Evolutionary conservation across 1,140 invertebrate species (phyloP), one percentile per base, ranked within the genome.

Genomic region (Pseudoatta argentina): DNA sequence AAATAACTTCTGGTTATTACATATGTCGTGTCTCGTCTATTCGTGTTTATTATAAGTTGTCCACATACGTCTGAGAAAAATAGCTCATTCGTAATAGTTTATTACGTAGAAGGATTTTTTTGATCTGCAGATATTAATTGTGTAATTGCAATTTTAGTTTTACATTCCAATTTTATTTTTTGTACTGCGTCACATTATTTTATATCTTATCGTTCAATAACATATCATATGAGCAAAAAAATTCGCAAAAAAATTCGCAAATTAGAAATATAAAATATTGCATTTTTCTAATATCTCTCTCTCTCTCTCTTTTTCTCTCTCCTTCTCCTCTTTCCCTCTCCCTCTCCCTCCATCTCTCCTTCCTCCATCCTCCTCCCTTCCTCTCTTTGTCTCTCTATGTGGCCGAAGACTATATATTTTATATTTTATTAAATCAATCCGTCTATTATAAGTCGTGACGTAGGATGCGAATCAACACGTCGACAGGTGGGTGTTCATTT

Each of bases 401-500:
- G 0, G 1, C 21, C 16, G 16, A 39, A 34, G 14, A 27, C 39
- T 72, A 59, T 21, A 24, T 53, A 48, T 71, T 71, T 81, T 39
- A 64, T 18, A 66, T 34, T 73, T 57, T 30, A 67, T 48, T 24
- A 55, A 39, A 39, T 79, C 69, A 59, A 59, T 73, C n/a, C 34
- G 5, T 61, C 18, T 82, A 83, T 51, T 30, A 39, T 39, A 48
- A 75, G 10, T 34, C 34, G 14, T 63, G 69, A 83, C 55, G 79
- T 75, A 14, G 24, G 27, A 48, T 0, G 18, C 6, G 55, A 72
- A 83, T 63, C 18, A 73, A 61, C 21, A 73, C 7, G 24, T 72
- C 7, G 53, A 27, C 0, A 57, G 0, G 21, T 79, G 30, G 77
- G 30, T 44, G 66, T 81, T 71, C 4, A 27, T 34, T 75, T 75